Percentiles rank a stretch among this genome's conserved stretches.
Evolutionary conservation across 23 tunicate genomes (phyloP).

Genomic region (Aplidium turbinatum): DNA sequence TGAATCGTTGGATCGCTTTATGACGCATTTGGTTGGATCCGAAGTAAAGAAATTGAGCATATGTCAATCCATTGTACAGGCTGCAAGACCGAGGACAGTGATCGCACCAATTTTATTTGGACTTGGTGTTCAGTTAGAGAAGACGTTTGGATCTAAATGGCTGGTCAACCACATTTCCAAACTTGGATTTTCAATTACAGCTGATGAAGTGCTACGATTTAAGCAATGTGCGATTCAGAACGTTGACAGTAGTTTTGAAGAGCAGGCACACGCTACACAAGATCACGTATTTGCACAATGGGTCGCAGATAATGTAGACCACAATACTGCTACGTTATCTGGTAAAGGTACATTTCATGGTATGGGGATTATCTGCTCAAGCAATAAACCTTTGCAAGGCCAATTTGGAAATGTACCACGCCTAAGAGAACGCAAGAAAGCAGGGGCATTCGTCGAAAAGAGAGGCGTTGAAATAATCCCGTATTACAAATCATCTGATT

Average conservation of each 20-base stretch:
- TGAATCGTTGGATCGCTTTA: neutral
- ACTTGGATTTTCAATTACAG: neutral
- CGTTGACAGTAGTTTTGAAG: neutral
- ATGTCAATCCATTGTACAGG: neutral
- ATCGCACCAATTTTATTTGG: conserved; percentile 1
- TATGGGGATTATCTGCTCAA: neutral
- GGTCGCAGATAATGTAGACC: conserved; percentile 17
- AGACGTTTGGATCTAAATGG: conserved; percentile 6
- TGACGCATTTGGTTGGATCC: neutral
- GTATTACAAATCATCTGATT: neutral
- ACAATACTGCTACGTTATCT: neutral
- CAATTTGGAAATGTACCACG: neutral
- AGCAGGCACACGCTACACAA: neutral
- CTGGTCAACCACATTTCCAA: neutral
- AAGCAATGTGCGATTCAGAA: neutral
- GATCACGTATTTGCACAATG: neutral
- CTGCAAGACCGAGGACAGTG: neutral
- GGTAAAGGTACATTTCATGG: conserved; percentile 11
- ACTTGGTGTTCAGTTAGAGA: neutral
- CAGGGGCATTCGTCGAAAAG: neutral
- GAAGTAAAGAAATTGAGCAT: neutral
- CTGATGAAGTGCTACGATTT: neutral
- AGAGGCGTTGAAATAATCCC: neutral
- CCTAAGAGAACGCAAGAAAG: neutral
- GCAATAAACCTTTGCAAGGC: too few species aligned